Base-by-base conservation (phyloP, 1,140 invertebrate species). In the Magallana gigas region DNA sequence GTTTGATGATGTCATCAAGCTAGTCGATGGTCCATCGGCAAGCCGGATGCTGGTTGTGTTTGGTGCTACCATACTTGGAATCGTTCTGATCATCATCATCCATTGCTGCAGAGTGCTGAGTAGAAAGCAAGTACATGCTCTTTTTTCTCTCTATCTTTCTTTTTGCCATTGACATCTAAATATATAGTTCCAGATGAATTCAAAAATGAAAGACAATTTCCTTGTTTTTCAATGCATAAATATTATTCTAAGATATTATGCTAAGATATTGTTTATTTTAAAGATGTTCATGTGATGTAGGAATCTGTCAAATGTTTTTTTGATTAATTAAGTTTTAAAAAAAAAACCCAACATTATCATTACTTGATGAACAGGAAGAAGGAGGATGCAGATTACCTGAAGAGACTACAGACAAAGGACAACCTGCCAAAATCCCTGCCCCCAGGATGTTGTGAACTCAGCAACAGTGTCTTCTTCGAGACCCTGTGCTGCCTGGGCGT, bases 101-200 rank as follows among this genome's bases (percentile, higher is more conserved):
- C 68, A 76, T 12, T 76, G 68, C 68, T 76, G 68, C 68, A 76
- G 68, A 23, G 68, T 76, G 23, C 7, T 76, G 9, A 36, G 68
- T 36, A 76, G 68, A 76, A 76, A 76, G 68, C 68, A 76, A 76
- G 68, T 76, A 76, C 12, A 18, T 76, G 64, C 11, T 11, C 36
- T 48, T 48, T 48, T 48, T 48, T 48, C 36, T 48, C 36, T 48
- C 36, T 48, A 48, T 48, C 36, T 48, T 2, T 48, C 36, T 48
- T 5, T 48, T 48, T 48, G 36, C 5, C 3, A 48, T 48, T 48
- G 36, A 48, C 36, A 48, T 48, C 5, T 48, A 48, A 48, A 48
- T 48, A 48, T 48, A 48, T 48, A 48, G 36, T 48, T 4, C 36
- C 36, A 48, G 36, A 48, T 48, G 36, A 48, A 48, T 48, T 48